Percentiles rank a stretch among this genome's conserved stretches.
These are phyloP conservation scores for Hydrozoanthus gracilis DNA, from an alignment of 92 coral and sea anemone species.

Conservation along the genomic window DNA sequence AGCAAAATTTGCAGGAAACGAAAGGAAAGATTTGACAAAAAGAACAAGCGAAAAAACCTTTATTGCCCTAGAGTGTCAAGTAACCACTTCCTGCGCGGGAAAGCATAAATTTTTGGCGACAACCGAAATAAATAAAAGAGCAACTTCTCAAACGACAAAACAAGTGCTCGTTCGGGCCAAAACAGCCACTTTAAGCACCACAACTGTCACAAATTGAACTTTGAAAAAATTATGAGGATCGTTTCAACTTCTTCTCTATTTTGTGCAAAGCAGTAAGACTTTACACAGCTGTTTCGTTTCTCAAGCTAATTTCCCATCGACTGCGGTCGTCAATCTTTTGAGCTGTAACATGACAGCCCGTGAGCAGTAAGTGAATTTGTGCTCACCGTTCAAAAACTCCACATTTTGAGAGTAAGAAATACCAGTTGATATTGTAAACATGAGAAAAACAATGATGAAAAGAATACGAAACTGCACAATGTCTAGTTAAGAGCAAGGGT, in stretches of 20 bases:
- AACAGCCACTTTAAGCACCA: not conserved
- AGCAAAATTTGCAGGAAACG: constrained; percentile 34
- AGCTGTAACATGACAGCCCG: not conserved
- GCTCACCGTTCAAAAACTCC: not conserved
- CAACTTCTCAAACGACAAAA: constrained; percentile 20
- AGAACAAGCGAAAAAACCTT: constrained; percentile 21
- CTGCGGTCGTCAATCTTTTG: constrained; percentile 9
- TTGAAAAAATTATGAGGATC: not conserved
- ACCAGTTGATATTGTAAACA: constrained; percentile 7
- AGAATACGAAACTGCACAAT: constrained; percentile 21
- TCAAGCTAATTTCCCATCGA: constrained; percentile 42
- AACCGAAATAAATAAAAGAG: constrained; percentile 40
- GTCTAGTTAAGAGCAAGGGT: not conserved
- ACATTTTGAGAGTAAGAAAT: constrained; percentile 3
- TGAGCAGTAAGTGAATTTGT: constrained; percentile 1
- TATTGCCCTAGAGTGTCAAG: constrained; percentile 36
- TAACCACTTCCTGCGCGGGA: constrained; percentile 31
- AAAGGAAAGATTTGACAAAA: constrained; percentile 23
- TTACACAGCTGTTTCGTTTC: constrained; percentile 43
- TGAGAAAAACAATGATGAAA: constrained; percentile 5
- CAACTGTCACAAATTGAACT: not conserved
- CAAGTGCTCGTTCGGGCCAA: not conserved
- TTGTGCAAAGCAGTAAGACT: constrained; percentile 25
- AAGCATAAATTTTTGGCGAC: constrained; percentile 16
- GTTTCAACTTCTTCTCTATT: constrained; percentile 2